Evolutionary conservation across 2,113 vertebrate species (phyloP).

Genomic region (Heterotilapia buettikoferi): DNA sequence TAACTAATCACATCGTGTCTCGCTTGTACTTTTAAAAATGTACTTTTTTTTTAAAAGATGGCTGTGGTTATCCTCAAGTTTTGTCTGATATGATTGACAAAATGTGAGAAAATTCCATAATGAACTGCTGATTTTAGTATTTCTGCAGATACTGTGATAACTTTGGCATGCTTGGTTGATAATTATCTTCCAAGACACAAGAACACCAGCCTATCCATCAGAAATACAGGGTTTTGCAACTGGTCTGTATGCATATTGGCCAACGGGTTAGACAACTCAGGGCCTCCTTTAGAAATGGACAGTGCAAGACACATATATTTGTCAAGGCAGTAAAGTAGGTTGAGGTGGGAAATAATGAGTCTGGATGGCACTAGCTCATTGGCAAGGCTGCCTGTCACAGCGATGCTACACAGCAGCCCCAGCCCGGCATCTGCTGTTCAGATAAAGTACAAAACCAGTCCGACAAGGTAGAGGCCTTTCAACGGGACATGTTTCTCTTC

Average conservation of each 20-base stretch:
- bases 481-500: conserved; percentile 31
- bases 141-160: not conserved
- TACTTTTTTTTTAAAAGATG: not conserved
- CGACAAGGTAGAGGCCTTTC: conserved; percentile 11
- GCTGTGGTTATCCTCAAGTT: not conserved
- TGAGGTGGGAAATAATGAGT: conserved; percentile 8
- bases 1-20: not conserved
- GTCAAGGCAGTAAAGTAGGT: conserved; percentile 33
- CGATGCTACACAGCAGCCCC: conserved; percentile 15
- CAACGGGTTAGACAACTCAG: not conserved
- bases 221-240: not conserved
- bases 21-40: not conserved
- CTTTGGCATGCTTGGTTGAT: not conserved
- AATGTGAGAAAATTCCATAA: not conserved
- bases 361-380: conserved; percentile 19
- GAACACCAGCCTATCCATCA: not conserved
- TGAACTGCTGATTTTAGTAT: not conserved
- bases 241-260: conserved; percentile 1
- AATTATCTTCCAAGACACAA: not conserved
- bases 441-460: conserved; percentile 41
- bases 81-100: not conserved
- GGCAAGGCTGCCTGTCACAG: conserved; percentile 31
- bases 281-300: not conserved
- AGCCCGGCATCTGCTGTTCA: conserved; percentile 4
- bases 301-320: conserved; percentile 15